phyloP scores from a whole-genome alignment of 1,140 invertebrate species.

The Elysia chlorotica region DNA sequence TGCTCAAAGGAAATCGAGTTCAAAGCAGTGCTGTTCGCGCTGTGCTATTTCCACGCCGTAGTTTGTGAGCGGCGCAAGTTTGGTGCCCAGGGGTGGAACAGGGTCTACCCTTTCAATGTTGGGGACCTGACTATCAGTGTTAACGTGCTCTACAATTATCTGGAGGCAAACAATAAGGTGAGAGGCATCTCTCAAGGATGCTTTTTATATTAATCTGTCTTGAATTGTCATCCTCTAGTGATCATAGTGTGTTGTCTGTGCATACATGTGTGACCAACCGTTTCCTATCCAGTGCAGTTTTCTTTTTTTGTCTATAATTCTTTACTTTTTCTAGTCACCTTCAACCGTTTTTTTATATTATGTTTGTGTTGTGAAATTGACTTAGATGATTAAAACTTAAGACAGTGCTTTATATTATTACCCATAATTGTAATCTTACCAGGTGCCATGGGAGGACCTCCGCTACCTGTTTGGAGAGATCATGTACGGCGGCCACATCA shows the following conservation, averaged over 20 bases:
- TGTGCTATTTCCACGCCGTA: conserved; percentile 97
- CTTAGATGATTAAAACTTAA: neutral
- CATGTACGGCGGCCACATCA: conserved; percentile 98
- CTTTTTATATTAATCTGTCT: too few relatives aligned
- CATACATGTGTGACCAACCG: too few relatives aligned
- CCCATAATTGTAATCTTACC: neutral
- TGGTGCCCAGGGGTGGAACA: conserved; percentile 94
- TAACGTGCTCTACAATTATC: conserved; percentile 92
- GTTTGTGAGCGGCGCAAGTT: conserved; percentile 94
- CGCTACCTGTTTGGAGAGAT: conserved; percentile 95
- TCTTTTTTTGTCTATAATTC: too few relatives aligned
- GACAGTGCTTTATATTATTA: neutral
- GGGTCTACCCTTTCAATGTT: conserved; percentile 60
- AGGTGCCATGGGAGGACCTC: conserved; percentile 90
- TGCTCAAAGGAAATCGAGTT: conserved; percentile 95
- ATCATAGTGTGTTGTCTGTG: too few relatives aligned
- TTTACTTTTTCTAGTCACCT: too few relatives aligned
- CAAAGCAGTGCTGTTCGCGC: conserved; percentile 89
- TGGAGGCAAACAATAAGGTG: conserved; percentile 81
- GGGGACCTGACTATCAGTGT: conserved; percentile 94
- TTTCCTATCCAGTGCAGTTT: too few relatives aligned
- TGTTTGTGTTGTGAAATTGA: neutral
- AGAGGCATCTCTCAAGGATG: too few relatives aligned
- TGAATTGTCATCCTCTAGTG: too few relatives aligned
- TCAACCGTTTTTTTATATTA: neutral